A percentile compares a stretch with the other conserved stretches of the same genome.
Evolutionary conservation across 2,888 invertebrate genomes (phyloP).

Genomic region (Trichopria drosophilae): DNA sequence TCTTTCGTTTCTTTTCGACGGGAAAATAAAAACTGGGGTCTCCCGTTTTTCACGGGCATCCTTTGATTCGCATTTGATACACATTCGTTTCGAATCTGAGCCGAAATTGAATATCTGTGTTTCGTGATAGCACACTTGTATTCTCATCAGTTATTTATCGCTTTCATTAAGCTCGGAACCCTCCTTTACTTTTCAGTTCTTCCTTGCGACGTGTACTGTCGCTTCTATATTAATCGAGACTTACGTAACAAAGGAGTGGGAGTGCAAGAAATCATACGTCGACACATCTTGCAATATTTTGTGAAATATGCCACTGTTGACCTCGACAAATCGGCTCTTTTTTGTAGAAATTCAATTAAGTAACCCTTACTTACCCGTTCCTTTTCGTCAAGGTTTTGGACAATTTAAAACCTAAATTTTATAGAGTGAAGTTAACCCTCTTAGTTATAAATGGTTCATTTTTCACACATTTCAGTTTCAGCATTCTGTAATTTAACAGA

Average conservation of each 20-base stretch:
- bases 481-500: slow-evolving; percentile 46
- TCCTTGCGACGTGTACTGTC: slow-evolving; percentile 42
- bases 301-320: too few species aligned
- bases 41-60: neutral
- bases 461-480: slow-evolving; percentile 16
- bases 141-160: slow-evolving; percentile 57
- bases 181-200: too few species aligned
- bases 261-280: too few species aligned
- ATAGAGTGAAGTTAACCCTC: too few species aligned
- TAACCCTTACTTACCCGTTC: slow-evolving; percentile 29
- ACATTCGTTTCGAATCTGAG: slow-evolving; percentile 44
- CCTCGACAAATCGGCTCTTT: too few species aligned
- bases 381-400: too few species aligned
- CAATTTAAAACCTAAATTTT: too few species aligned
- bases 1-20: neutral
- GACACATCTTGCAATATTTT: too few species aligned
- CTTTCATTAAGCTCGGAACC: slow-evolving; percentile 33
- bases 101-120: slow-evolving; percentile 51
- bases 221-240: slow-evolving; percentile 50
- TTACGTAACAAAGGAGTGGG: too few species aligned
- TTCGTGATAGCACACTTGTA: slow-evolving; percentile 32
- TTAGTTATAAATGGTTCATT: too few species aligned
- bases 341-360: slow-evolving; percentile 49
- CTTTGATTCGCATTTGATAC: slow-evolving; percentile 48
- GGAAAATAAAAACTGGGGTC: too few species aligned